These are phyloP conservation scores for Syngnathus rostellatus DNA, from an alignment of 2,797 vertebrate species.

Conservation along the genomic window DNA sequence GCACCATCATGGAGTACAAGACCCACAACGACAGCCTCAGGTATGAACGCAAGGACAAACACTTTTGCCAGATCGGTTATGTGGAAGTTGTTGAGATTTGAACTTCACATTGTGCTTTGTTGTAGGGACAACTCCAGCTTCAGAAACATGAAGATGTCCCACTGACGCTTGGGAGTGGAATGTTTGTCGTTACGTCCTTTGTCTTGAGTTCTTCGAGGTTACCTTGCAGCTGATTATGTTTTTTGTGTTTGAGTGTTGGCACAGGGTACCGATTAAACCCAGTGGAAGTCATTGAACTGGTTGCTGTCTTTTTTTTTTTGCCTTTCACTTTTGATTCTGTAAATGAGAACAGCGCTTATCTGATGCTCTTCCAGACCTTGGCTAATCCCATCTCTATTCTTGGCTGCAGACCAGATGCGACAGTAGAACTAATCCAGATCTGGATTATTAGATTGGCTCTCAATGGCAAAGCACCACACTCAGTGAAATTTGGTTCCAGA, in stretches of 20 bases:
- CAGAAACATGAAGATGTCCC: conserved; percentile 70
- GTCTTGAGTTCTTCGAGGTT: not conserved
- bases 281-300: conserved; percentile 6
- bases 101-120: conserved; percentile 4
- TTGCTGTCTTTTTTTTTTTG: not conserved
- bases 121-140: conserved; percentile 73
- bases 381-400: conserved; percentile 36
- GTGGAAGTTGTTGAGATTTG: too few relatives aligned
- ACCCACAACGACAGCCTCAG: conserved; percentile 69
- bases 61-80: too few relatives aligned
- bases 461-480: not conserved
- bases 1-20: conserved; percentile 73
- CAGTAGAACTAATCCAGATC: conserved; percentile 29
- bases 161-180: conserved; percentile 38
- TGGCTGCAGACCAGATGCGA: conserved; percentile 35
- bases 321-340: not conserved
- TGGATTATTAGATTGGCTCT: conserved; percentile 29
- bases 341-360: not conserved
- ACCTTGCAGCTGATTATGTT: not conserved
- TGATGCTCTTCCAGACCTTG: not conserved
- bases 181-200: not conserved
- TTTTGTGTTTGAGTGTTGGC: conserved; percentile 6
- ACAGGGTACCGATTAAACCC: conserved; percentile 15
- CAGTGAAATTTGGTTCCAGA: not conserved
- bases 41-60: conserved; percentile 23